phyloP scores from a whole-genome alignment of 1,140 invertebrate species.

The Drosophila biarmipes region DNA sequence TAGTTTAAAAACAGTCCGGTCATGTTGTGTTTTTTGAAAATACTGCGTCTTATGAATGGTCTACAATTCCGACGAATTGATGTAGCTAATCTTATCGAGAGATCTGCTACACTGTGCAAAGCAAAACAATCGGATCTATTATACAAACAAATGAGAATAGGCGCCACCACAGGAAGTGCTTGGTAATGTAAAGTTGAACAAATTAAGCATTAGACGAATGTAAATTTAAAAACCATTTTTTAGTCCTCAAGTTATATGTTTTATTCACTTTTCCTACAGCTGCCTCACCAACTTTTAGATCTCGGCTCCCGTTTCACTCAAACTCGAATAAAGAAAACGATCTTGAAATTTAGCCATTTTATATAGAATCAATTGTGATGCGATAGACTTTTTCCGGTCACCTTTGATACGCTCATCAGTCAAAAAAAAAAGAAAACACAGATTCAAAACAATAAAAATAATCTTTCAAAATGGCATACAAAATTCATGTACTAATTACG shows the following conservation, averaged over 20 bases:
- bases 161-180: too few species aligned
- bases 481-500: slow-evolving; percentile 4
- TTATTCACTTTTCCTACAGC: too few species aligned
- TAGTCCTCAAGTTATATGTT: too few species aligned
- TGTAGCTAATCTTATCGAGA: neutral
- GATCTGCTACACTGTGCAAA: too few species aligned
- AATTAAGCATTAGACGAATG: too few species aligned
- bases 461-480: slow-evolving; percentile 5
- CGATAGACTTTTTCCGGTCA: slow-evolving; percentile 41
- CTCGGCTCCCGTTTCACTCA: neutral
- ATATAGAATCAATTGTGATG: slow-evolving; percentile 19
- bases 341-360: slow-evolving; percentile 8
- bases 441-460: slow-evolving; percentile 21
- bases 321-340: neutral
- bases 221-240: too few species aligned
- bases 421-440: slow-evolving; percentile 19
- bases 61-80: neutral
- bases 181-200: too few species aligned
- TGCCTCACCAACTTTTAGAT: neutral
- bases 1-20: slow-evolving; percentile 23
- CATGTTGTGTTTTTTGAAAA: neutral
- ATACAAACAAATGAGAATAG: too few species aligned
- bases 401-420: slow-evolving; percentile 37
- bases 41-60: neutral
- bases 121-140: too few species aligned